Percentiles rank a stretch among this genome's conserved stretches.
phyloP scores from a whole-genome alignment of 2,888 invertebrate species.

The Drosophila prostipennis region DNA sequence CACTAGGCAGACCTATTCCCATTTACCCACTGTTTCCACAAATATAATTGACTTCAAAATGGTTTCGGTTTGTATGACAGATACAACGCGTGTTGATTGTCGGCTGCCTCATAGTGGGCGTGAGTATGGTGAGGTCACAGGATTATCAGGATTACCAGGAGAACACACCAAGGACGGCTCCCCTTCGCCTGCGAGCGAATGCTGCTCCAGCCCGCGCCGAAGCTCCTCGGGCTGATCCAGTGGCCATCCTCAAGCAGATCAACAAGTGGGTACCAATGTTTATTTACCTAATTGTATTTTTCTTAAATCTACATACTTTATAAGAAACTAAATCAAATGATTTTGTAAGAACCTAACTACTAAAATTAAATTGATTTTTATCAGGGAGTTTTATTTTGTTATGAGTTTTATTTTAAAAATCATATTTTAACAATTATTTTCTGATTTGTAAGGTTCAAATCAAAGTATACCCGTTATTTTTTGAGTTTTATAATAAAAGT shows the following conservation, averaged over 20 bases:
- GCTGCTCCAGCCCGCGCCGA: slow-evolving; percentile 67
- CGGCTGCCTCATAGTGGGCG: slow-evolving; percentile 61
- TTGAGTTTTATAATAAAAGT: no score
- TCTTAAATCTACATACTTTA: no score
- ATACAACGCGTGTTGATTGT: slow-evolving; percentile 72
- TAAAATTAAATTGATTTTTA: no score
- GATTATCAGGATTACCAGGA: slow-evolving; percentile 84
- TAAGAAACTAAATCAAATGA: no score
- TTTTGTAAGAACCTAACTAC: no score
- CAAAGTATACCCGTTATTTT: no score
- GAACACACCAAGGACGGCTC: slow-evolving; percentile 79
- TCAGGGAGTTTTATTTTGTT: no score
- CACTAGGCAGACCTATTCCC: neutral
- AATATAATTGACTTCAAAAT: neutral
- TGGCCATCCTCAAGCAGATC: slow-evolving; percentile 94
- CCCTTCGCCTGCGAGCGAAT: slow-evolving; percentile 78
- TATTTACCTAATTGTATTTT: no score
- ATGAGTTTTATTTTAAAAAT: no score
- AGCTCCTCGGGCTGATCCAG: slow-evolving; percentile 85
- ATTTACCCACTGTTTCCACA: neutral
- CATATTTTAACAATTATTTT: no score
- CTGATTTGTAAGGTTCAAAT: no score
- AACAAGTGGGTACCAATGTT: slow-evolving; percentile 86
- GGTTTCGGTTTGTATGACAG: slow-evolving; percentile 56
- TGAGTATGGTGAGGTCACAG: slow-evolving; percentile 72